These are phyloP conservation scores for Picus viridis DNA, from an alignment of 2,797 vertebrate species.

Conservation along the genomic window DNA sequence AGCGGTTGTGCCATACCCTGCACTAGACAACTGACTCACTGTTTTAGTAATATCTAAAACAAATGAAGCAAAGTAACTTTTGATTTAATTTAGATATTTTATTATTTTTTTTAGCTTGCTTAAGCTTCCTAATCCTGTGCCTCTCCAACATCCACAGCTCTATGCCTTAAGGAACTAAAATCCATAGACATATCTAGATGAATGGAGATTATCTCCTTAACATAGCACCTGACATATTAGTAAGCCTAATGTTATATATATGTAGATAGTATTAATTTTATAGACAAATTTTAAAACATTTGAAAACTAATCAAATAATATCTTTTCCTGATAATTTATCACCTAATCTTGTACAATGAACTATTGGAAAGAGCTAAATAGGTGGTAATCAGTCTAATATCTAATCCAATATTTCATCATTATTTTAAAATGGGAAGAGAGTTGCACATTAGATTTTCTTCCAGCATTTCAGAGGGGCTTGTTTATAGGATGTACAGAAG, in stretches of 20 bases:
- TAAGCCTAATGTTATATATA: not conserved
- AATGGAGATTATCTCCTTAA: not conserved
- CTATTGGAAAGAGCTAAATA: slow-evolving; percentile 25
- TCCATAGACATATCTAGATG: not conserved
- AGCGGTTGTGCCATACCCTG: not conserved
- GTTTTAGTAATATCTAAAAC: slow-evolving; percentile 45
- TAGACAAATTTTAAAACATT: not conserved
- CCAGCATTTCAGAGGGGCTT: slow-evolving; percentile 50
- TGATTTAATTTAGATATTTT: slow-evolving; percentile 35
- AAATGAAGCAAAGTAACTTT: slow-evolving; percentile 23
- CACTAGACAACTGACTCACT: not conserved
- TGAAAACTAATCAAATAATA: not conserved
- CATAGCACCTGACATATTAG: not conserved
- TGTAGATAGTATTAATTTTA: not conserved
- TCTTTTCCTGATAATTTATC: not conserved
- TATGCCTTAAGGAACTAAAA: slow-evolving; percentile 3
- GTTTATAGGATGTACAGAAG: slow-evolving; percentile 76
- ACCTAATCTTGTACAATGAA: not conserved
- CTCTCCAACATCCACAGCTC: slow-evolving; percentile 28
- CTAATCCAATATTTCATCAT: slow-evolving; percentile 22
- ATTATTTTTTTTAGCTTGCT: slow-evolving; percentile 10
- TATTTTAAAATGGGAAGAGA: slow-evolving; percentile 25
- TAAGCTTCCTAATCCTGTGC: slow-evolving; percentile 24
- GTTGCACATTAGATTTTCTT: slow-evolving; percentile 49
- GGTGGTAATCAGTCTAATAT: slow-evolving; percentile 36